phyloP scores from a whole-genome alignment of 2,888 invertebrate genomes.

The Leptinotarsa haldemani region DNA sequence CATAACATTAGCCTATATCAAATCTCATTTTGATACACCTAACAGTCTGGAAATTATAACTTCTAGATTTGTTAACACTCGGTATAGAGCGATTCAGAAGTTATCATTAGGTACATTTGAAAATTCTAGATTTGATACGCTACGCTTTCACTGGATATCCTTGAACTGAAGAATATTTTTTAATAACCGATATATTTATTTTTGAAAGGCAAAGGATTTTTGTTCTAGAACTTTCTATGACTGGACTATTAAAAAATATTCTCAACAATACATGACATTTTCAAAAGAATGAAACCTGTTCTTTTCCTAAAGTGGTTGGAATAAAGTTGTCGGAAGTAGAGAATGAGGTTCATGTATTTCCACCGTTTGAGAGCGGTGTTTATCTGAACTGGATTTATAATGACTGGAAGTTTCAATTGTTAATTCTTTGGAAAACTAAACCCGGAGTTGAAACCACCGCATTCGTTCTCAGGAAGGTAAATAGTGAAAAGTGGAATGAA shows the following conservation, averaged over 20 bases:
- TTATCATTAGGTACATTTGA: too few species aligned
- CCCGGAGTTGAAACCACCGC: background rate
- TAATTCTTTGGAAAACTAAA: background rate
- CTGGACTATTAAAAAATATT: background rate
- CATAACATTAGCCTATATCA: too few species aligned
- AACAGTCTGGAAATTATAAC: too few species aligned
- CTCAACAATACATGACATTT: background rate
- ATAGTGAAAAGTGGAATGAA: background rate
- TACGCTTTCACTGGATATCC: too few species aligned
- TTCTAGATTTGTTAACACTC: too few species aligned
- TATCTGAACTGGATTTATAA: background rate
- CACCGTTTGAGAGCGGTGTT: background rate
- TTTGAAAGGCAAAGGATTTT: background rate
- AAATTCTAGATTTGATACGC: too few species aligned
- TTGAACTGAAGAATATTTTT: too few species aligned
- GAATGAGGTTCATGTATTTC: background rate
- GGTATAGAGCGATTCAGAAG: too few species aligned
- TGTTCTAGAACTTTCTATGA: background rate
- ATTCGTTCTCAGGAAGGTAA: background rate
- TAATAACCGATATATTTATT: background rate
- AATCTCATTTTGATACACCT: too few species aligned
- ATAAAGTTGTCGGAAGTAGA: background rate
- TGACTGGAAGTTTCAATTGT: slow-evolving; percentile 2
- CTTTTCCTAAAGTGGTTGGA: background rate
- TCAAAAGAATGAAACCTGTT: background rate